Evolutionary conservation across 2,888 invertebrate species (phyloP).

Genomic region (Euproctis similis): DNA sequence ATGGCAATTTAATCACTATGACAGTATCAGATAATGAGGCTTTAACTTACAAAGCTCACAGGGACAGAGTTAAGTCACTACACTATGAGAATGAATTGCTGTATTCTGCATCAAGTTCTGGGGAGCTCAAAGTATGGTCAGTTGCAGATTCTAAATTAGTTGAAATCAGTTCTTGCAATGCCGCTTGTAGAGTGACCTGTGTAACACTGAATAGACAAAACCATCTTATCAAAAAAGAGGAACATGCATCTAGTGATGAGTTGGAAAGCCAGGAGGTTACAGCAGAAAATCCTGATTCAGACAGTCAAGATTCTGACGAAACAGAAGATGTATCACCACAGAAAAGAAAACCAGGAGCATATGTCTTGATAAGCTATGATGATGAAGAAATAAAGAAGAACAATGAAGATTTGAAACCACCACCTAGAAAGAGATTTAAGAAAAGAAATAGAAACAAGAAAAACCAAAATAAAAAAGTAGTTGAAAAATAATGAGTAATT

Average conservation of each 20-base stretch:
- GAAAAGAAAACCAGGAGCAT: constrained; percentile 57
- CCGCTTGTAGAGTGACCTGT: constrained; percentile 84
- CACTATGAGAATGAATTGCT: constrained; percentile 73
- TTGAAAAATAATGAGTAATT: constrained; percentile 12
- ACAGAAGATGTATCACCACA: constrained; percentile 17
- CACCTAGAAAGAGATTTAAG: constrained; percentile 49
- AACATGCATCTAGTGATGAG: constrained; percentile 18
- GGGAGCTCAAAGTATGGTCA: constrained; percentile 85
- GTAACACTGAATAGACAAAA: constrained; percentile 75
- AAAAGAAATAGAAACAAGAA: constrained; percentile 54
- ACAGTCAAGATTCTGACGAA: constrained; percentile 35
- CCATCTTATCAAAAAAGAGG: constrained; percentile 55
- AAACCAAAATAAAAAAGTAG: constrained; percentile 24
- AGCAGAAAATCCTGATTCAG: constrained; percentile 12
- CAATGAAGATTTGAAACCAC: constrained; percentile 24
- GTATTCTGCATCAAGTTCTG: constrained; percentile 85
- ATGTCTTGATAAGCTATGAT: constrained; percentile 60
- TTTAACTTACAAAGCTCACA: constrained; percentile 72
- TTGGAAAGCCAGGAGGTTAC: constrained; percentile 20
- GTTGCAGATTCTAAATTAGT: constrained; percentile 47
- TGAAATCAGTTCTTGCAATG: constrained; percentile 76
- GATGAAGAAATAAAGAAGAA: constrained; percentile 29
- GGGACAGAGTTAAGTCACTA: constrained; percentile 81
- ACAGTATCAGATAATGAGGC: constrained; percentile 70
- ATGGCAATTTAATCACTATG: constrained; percentile 80